Base-by-base conservation (phyloP, 2,113 vertebrate genomes). In the Myiagra hebetior region DNA sequence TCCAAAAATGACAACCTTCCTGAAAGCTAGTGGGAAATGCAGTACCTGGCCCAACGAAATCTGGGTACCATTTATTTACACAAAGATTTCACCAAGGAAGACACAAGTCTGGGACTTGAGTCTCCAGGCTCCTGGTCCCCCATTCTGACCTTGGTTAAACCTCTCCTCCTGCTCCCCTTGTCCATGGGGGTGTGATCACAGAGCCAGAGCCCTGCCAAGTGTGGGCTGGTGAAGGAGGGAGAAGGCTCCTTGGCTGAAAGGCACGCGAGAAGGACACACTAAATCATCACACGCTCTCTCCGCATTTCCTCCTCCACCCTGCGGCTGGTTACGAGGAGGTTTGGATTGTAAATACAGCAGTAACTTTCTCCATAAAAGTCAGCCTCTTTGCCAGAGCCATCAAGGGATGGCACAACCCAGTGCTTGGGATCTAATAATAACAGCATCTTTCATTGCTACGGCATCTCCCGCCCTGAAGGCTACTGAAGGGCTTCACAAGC, bases 331-430 rank as follows among this genome's bases (percentile, higher is more conserved):
- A 97, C 16, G 8, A 94, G 96, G 68, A 95, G 89, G 85, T 95
- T 91, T 96, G 95, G 90, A 94, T 86, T 95, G 96, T 96, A 97
- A 97, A 96, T 94, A 94, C 92, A 84, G 96, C 96, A 95, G 93
- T 96, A 97, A 96, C 95, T 96, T 97, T 93, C 90, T 94, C 90
- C 85, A 95, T 96, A 96, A 97, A 96, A 97, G 76, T 94, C 95
- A 95, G 85, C 90, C 76, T 94, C 83, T 92, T 93, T 31, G 15
- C 85, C 3, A 12, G 35, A 93, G 92, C 93, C 88, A 92, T 90
- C 93, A 94, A 94, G 72, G 77, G 75, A 93, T 90, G 88, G 93
- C 95, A 88, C 76, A 96, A 50, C 49, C 44, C 88, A 74, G 95
- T 67, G 78, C 91, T 93, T 93, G 80, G 81, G 46, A 93, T 89